Base-by-base conservation (phyloP, 2,797 vertebrate species). In the Dryobates pubescens region DNA sequence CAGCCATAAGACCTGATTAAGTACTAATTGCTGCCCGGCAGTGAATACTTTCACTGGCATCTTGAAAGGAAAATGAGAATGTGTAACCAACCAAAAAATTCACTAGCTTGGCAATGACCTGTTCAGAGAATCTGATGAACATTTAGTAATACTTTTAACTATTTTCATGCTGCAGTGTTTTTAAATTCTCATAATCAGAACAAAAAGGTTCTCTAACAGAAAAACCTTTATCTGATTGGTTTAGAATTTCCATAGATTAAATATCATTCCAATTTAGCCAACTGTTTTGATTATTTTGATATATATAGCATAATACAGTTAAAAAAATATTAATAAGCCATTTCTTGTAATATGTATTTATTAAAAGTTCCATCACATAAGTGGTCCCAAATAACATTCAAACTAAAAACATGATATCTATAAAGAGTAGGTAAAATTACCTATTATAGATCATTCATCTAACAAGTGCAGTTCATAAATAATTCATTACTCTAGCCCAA, bases 61-160 rank as follows among this genome's bases (percentile, higher is more conserved):
- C 82, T 90, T 94, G 81, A 96, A 96, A 96, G 87, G 89, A 96
- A 95, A 89, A 96, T 96, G 85, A 82, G 92, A 80, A 93, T 96
- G 90, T 94, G 87, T 93, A 92, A 68, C 94, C 92, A 96, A 93
- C 57, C 95, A 97, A 73, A 70, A 86, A 94, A 94, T 83, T 87
- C 84, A 79, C 64, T 86, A 82, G 57, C 70, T 67, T 65, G 82
- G 34, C 80, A 88, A 90, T 78, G 69, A 94, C 84, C 93, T 93
- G 34, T 70, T 92, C 63, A 71, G 56, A 89, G 53, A 89, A 81
- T 36, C 41, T 75, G 74, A 54, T 70, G 59, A 82, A 84, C 57
- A 62, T 43, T 73, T 59, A 47, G 26, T 32, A 53, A 68, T 81
- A 62, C 17, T 81, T 91, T 93, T 92, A 91, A 92, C 69, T 41